Percentiles rank a stretch among this genome's conserved stretches.
phyloP scores from a whole-genome alignment of 2,888 invertebrate genomes.

The Ormyrus labotus region DNA sequence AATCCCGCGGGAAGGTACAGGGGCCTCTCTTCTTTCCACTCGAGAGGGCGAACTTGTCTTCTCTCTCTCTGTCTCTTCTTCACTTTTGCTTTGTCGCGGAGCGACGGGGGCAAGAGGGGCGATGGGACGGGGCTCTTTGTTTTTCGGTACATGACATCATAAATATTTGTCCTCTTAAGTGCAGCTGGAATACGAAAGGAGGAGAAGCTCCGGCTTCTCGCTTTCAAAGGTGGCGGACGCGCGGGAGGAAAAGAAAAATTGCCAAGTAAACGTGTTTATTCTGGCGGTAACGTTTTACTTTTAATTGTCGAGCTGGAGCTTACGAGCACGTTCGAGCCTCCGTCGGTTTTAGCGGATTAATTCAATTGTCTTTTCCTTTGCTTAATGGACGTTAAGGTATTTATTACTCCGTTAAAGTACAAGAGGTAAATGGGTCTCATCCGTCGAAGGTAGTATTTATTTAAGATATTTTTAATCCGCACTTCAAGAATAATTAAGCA shows the following conservation, averaged over 20 bases:
- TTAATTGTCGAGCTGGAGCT: constrained; percentile 2
- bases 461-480: too few relatives aligned
- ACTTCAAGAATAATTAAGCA: not conserved
- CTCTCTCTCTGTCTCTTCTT: constrained; percentile 48
- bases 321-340: not conserved
- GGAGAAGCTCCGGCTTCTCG: not conserved
- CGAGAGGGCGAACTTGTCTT: constrained; percentile 42
- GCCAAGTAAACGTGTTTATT: constrained; percentile 18
- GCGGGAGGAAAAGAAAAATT: not conserved
- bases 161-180: constrained; percentile 73
- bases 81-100: not conserved
- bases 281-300: not conserved
- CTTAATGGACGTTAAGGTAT: not conserved
- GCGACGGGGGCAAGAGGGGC: not conserved
- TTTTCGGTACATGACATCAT: constrained; percentile 62
- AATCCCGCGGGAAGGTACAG: constrained; percentile 67
- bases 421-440: not conserved
- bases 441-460: too few relatives aligned
- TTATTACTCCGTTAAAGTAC: not conserved
- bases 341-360: constrained; percentile 5
- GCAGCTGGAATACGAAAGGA: constrained; percentile 65
- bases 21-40: constrained; percentile 51
- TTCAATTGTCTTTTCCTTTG: not conserved
- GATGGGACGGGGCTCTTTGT: constrained; percentile 43
- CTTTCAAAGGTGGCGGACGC: not conserved